Conservation (phyloP, 2,797 vertebrate genomes). For the Acipenser ruthenus region DNA sequence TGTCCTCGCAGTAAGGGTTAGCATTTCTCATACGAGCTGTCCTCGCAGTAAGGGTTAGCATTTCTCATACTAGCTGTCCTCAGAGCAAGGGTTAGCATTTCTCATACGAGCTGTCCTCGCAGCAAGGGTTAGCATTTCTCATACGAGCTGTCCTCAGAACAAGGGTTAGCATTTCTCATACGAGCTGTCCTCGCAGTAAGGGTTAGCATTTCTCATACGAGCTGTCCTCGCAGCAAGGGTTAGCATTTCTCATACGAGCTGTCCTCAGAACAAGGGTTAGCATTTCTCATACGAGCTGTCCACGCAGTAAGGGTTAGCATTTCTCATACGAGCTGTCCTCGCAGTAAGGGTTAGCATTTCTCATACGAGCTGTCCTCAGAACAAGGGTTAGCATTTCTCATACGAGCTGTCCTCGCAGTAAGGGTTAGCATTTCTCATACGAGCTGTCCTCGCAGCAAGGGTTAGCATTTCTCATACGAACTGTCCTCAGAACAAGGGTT, state of each 20-base stretch:
- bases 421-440: slow-evolving; percentile 57
- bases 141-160: slow-evolving; percentile 25
- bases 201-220: too few relatives aligned
- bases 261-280: too few relatives aligned
- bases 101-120: slow-evolving; percentile 29
- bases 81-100: slow-evolving; percentile 61
- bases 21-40: too few relatives aligned
- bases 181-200: slow-evolving; percentile 25
- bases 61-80: not conserved
- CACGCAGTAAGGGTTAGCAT: slow-evolving; percentile 62
- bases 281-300: too few relatives aligned
- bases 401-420: too few relatives aligned
- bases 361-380: too few relatives aligned
- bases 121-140: slow-evolving; percentile 34
- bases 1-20: slow-evolving; percentile 23
- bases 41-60: too few relatives aligned
- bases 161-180: slow-evolving; percentile 57
- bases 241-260: too few relatives aligned
- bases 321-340: slow-evolving; percentile 32
- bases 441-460: slow-evolving; percentile 24
- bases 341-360: slow-evolving; percentile 7
- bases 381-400: not conserved
- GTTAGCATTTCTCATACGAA: too few relatives aligned
- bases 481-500: too few relatives aligned
- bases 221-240: too few relatives aligned